These are phyloP conservation scores for Vireo griseus DNA, from an alignment of 2,797 vertebrate genomes.

Conservation along the genomic window DNA sequence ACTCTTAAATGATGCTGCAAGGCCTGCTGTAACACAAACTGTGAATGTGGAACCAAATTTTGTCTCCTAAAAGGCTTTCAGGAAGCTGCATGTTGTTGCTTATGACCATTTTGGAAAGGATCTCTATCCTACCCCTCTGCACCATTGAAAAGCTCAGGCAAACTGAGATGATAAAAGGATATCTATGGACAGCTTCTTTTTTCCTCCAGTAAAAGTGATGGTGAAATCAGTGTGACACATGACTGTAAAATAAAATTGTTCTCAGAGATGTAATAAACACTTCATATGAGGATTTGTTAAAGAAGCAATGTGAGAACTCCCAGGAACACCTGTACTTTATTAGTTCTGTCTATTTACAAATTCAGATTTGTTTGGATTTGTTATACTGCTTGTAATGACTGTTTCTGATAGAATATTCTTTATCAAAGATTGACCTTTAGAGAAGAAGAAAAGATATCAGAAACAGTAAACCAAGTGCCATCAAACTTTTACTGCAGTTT, in stretches of 20 bases:
- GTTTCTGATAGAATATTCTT: background rate
- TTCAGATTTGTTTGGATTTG: background rate
- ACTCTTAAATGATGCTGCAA: background rate
- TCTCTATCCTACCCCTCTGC: background rate
- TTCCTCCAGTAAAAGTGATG: background rate
- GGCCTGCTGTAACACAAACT: background rate
- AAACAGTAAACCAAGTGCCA: background rate
- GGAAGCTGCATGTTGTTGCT: background rate
- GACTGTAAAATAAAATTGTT: background rate
- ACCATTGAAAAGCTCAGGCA: background rate
- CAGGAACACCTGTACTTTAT: background rate
- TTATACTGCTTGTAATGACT: background rate
- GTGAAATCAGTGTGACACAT: background rate
- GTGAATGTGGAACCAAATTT: background rate
- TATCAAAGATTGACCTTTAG: background rate
- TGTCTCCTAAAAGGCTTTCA: background rate
- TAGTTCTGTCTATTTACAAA: background rate
- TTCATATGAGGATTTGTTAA: background rate
- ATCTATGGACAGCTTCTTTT: background rate
- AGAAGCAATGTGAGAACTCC: background rate
- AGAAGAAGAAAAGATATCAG: background rate
- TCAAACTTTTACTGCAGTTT: background rate
- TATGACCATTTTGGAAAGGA: background rate
- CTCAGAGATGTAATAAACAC: background rate
- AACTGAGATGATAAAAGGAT: background rate